Evolutionary conservation across 2,797 vertebrate species (phyloP).

Genomic region (Darevskia mixta): DNA sequence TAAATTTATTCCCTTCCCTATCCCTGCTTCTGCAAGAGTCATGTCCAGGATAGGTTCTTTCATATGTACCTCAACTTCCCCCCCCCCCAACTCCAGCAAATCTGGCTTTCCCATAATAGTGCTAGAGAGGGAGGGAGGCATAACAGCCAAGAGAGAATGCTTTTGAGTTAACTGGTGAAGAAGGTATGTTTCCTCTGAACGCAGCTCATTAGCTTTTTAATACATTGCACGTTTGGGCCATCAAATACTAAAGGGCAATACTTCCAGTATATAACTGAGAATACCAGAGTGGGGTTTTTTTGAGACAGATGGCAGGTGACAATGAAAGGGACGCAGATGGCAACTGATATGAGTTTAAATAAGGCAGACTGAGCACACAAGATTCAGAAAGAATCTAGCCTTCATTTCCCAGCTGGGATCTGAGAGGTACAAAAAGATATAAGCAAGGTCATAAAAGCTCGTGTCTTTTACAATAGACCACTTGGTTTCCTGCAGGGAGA

Average conservation of each 20-base stretch:
- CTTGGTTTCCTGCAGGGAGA: slow-evolving; percentile 39
- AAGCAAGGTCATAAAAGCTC: slow-evolving; percentile 36
- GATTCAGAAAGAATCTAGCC: slow-evolving; percentile 43
- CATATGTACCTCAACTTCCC: neutral
- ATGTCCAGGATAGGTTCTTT: neutral
- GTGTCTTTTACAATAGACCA: slow-evolving; percentile 38
- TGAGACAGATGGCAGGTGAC: slow-evolving; percentile 34
- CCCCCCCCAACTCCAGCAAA: neutral
- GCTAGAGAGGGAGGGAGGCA: neutral
- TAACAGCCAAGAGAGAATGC: neutral
- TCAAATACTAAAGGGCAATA: neutral
- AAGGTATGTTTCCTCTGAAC: neutral
- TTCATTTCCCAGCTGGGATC: slow-evolving; percentile 49
- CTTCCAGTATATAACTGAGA: neutral
- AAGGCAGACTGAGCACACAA: slow-evolving; percentile 45
- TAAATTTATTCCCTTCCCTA: neutral
- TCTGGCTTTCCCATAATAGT: neutral
- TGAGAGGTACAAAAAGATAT: slow-evolving; percentile 39
- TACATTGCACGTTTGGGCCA: slow-evolving; percentile 16
- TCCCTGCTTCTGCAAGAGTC: neutral
- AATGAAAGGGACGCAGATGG: slow-evolving; percentile 36
- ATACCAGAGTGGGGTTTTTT: neutral
- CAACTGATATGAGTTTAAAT: slow-evolving; percentile 39
- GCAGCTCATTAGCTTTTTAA: neutral
- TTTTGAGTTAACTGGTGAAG: slow-evolving; percentile 1